phyloP scores from a whole-genome alignment of 2,113 vertebrate genomes.

The Butorides virescens region DNA sequence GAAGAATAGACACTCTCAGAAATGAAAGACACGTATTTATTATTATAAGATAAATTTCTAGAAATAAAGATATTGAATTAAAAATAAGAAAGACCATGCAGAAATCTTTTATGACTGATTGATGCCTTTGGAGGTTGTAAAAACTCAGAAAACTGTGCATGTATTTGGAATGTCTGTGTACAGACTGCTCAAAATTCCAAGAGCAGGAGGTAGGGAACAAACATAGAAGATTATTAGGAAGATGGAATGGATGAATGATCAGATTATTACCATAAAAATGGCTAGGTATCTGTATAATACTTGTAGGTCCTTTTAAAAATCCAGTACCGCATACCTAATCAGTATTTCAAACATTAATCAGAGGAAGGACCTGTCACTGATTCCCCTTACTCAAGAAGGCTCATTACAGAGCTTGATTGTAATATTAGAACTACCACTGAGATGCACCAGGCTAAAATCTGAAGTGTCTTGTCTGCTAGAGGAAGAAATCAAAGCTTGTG shows the following conservation, averaged over 20 bases:
- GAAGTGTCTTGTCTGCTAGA: constrained; percentile 18
- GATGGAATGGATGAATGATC: not conserved
- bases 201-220: not conserved
- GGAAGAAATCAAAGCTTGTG: constrained; percentile 17
- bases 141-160: not conserved
- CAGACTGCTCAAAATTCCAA: not conserved
- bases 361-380: not conserved
- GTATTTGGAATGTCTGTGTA: not conserved
- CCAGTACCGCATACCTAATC: not conserved
- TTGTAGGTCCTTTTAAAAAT: not conserved
- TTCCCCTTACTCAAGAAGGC: not conserved
- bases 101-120: not conserved
- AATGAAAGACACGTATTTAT: not conserved
- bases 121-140: not conserved
- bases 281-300: not conserved
- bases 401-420: constrained; percentile 45
- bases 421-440: constrained; percentile 36
- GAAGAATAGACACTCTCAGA: not conserved
- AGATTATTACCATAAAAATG: constrained; percentile 21
- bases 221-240: not conserved
- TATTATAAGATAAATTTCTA: not conserved
- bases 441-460: not conserved
- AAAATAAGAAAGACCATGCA: not conserved
- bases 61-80: not conserved
- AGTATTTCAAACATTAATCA: constrained; percentile 43